These are phyloP conservation scores for Pomatorhinus ruficollis DNA, from an alignment of 2,113 vertebrate species.

Conservation along the genomic window DNA sequence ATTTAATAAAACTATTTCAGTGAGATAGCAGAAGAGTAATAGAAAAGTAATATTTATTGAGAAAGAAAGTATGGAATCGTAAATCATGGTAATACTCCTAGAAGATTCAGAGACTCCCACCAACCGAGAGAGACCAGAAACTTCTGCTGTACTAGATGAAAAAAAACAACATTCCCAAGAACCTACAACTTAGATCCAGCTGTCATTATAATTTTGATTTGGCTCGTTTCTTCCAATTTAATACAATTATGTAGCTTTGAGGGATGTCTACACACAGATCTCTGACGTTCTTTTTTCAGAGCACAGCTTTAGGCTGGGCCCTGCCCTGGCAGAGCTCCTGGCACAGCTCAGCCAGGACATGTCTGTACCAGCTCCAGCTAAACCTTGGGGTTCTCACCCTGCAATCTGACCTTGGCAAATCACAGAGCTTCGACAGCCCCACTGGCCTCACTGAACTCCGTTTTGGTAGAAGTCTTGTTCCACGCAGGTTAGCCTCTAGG, in stretches of 20 bases:
- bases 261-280: accelerated
- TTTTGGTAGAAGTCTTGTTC: neutral
- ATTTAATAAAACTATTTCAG: neutral
- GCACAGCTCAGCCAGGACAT: neutral
- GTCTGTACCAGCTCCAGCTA: neutral
- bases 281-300: neutral
- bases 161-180: neutral
- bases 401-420: neutral
- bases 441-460: neutral
- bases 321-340: neutral
- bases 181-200: neutral
- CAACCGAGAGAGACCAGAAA: neutral
- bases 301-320: neutral
- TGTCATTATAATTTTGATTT: neutral
- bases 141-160: neutral
- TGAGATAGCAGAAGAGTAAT: neutral
- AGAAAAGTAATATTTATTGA: neutral
- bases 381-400: neutral
- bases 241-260: neutral
- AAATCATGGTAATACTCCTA: neutral
- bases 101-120: neutral
- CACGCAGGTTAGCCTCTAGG: neutral
- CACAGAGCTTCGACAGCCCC: neutral
- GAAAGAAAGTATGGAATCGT: neutral
- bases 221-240: neutral